Evolutionary conservation across 2,888 invertebrate genomes (phyloP).

Genomic region (Phortica okadai): DNA sequence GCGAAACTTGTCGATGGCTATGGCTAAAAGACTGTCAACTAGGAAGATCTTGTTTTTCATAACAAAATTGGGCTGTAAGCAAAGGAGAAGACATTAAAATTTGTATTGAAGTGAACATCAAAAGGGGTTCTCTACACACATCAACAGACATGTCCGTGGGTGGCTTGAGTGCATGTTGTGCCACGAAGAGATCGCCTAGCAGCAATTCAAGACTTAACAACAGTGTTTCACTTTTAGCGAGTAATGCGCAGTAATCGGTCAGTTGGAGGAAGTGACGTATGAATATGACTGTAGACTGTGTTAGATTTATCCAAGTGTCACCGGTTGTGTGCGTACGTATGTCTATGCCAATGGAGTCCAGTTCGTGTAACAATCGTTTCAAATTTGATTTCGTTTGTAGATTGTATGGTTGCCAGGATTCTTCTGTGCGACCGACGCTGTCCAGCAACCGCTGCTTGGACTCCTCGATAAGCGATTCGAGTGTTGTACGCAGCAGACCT

Average conservation of each 20-base stretch:
- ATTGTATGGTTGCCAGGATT: conserved; percentile 76
- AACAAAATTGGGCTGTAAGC: conserved; percentile 75
- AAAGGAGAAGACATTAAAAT: not conserved
- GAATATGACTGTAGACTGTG: conserved; percentile 75
- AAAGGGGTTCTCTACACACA: conserved; percentile 54
- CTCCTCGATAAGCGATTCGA: conserved; percentile 75
- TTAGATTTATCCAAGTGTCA: conserved; percentile 76
- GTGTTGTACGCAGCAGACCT: conserved; percentile 86
- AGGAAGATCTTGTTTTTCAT: conserved; percentile 74
- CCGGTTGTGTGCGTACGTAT: conserved; percentile 74
- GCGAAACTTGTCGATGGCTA: conserved; percentile 73
- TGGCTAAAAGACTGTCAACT: conserved; percentile 72
- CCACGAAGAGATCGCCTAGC: conserved; percentile 72
- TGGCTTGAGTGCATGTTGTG: conserved; percentile 74
- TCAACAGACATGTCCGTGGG: conserved; percentile 71
- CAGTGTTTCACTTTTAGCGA: conserved; percentile 75
- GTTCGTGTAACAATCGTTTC: conserved; percentile 71
- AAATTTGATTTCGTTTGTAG: conserved; percentile 75
- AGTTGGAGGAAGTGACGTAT: conserved; percentile 74
- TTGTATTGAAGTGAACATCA: conserved; percentile 17
- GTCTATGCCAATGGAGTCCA: conserved; percentile 74
- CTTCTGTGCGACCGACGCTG: conserved; percentile 75
- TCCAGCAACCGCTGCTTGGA: conserved; percentile 74
- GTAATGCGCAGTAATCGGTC: conserved; percentile 73
- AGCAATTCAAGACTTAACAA: conserved; percentile 69